Percentiles rank a stretch among this genome's conserved stretches.
Evolutionary conservation across 30 jellyfish, hydroid and myxozoan genomes (phyloP).

Genomic region (Turritopsis rubra): DNA sequence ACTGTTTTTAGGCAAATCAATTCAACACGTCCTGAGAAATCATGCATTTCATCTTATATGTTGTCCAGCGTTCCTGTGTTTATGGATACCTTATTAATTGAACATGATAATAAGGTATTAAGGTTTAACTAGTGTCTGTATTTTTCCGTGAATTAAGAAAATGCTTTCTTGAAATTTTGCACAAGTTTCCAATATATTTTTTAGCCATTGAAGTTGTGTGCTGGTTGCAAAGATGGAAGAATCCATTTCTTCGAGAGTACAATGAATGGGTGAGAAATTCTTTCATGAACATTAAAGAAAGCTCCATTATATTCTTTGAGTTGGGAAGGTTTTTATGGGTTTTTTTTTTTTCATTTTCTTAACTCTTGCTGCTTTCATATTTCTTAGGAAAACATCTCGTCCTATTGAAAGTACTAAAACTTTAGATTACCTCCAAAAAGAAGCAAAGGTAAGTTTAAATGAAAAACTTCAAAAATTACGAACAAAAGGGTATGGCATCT

Average conservation of each 20-base stretch:
- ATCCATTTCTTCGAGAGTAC: slow-evolving; percentile 41
- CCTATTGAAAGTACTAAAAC: slow-evolving; percentile 19
- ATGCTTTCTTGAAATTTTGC: too few relatives aligned
- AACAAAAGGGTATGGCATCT: too few relatives aligned
- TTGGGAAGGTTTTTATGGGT: not conserved
- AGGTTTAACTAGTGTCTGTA: not conserved
- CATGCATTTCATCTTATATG: slow-evolving; percentile 46
- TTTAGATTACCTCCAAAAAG: slow-evolving; percentile 16
- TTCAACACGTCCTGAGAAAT: slow-evolving; percentile 37
- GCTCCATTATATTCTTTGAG: too few relatives aligned
- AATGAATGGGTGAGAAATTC: slow-evolving; percentile 54
- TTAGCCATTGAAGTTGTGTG: slow-evolving; percentile 60
- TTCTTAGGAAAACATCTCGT: slow-evolving; percentile 10
- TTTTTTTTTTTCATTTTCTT: not conserved
- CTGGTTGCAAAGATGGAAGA: slow-evolving; percentile 61
- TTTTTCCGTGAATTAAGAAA: too few relatives aligned
- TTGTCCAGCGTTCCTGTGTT: slow-evolving; percentile 36
- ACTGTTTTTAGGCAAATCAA: slow-evolving; percentile 54
- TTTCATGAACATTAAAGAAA: too few relatives aligned
- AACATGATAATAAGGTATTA: slow-evolving; percentile 39
- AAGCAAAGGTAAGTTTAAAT: not conserved
- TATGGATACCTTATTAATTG: slow-evolving; percentile 30
- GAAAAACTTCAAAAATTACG: too few relatives aligned
- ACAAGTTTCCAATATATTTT: not conserved
- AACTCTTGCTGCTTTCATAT: not conserved